Percentiles rank a stretch among this genome's conserved stretches.
These are phyloP conservation scores for Eupithecia inturbata DNA, from an alignment of 2,888 invertebrate species.

Conservation along the genomic window DNA sequence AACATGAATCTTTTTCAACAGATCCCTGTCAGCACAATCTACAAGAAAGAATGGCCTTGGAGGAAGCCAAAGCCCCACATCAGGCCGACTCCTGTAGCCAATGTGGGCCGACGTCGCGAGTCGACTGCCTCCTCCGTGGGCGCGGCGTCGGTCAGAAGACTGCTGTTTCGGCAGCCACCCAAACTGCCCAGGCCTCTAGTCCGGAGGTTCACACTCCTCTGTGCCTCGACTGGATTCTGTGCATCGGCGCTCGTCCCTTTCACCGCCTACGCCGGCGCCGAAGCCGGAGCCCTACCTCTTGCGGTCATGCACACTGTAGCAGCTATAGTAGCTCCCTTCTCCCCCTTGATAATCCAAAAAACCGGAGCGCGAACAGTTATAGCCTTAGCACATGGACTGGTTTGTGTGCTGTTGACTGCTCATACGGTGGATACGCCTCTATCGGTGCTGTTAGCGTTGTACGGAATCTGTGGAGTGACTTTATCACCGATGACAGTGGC, in stretches of 20 bases:
- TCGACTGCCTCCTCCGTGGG: constrained; percentile 90
- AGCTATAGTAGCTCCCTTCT: constrained; percentile 82
- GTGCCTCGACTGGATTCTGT: constrained; percentile 85
- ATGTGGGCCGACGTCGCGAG: constrained; percentile 83
- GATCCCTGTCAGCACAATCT: constrained; percentile 76
- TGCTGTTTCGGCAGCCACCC: constrained; percentile 84
- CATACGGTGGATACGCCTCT: constrained; percentile 79
- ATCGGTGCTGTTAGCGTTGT: constrained; percentile 68
- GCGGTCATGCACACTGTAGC: constrained; percentile 85
- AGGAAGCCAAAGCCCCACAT: constrained; percentile 66
- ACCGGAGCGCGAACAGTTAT: constrained; percentile 70
- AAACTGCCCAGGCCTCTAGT: constrained; percentile 79
- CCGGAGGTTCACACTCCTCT: constrained; percentile 80
- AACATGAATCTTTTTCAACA: constrained; percentile 43
- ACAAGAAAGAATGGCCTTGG: constrained; percentile 81
- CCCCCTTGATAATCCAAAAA: constrained; percentile 74
- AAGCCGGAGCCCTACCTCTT: constrained; percentile 86
- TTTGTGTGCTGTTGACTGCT: constrained; percentile 85
- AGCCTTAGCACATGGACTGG: constrained; percentile 80
- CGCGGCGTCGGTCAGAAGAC: constrained; percentile 89
- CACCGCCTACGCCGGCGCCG: constrained; percentile 78
- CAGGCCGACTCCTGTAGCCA: constrained; percentile 52
- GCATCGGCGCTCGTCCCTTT: constrained; percentile 87
- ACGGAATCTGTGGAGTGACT: constrained; percentile 81
- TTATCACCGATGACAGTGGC: constrained; percentile 85